Evolutionary conservation across 2,797 vertebrate species (phyloP), one percentile per base, ranked within the genome.

Genomic region (Tauraco hartlaubi): DNA sequence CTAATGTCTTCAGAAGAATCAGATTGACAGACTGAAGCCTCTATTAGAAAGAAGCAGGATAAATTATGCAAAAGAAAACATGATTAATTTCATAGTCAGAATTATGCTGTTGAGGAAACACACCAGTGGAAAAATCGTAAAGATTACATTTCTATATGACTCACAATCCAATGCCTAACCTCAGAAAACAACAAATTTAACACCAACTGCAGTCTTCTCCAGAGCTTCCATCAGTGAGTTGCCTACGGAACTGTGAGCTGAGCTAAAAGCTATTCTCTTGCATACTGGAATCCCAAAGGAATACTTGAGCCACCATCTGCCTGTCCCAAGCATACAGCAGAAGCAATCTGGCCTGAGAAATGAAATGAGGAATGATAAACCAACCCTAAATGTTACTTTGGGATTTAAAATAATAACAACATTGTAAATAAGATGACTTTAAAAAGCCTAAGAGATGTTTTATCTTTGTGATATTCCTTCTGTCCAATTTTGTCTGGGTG

Each of bases 391-490:
- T 55, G 55, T 20, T 25, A 41, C 23, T 79, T 35, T 25, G 80
- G 48, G 67, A 39, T 84, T 87, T 89, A 33, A 86, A 77, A 67
- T 74, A 16, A 21, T 66, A 56, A 76, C 46, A 84, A 81, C 67
- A 69, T 55, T 66, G 18, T 86, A 67, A 94, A 95, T 79, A 93
- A 88, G 44, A 76, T 63, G 15, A 44, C 54, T 90, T 91, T n/a
- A 0, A 62, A 85, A 92, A 94, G 59, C 52, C 78, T 28, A 11
- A 79, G 79, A 88, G 44, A 33, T 91, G 44, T 59, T 90, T 85
- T 85, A 56, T 75, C 56, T 69, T 67, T 76, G 44, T 69, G 74
- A 28, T 93, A 63, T 51, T 91, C 93, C 79, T 94, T 95, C 80
- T 93, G 92, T 79, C 78, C 72, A 41, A 13, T 82, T 95, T 58